Evolutionary conservation across 2,888 invertebrate species (phyloP).

Genomic region (Marronus borbonicus): DNA sequence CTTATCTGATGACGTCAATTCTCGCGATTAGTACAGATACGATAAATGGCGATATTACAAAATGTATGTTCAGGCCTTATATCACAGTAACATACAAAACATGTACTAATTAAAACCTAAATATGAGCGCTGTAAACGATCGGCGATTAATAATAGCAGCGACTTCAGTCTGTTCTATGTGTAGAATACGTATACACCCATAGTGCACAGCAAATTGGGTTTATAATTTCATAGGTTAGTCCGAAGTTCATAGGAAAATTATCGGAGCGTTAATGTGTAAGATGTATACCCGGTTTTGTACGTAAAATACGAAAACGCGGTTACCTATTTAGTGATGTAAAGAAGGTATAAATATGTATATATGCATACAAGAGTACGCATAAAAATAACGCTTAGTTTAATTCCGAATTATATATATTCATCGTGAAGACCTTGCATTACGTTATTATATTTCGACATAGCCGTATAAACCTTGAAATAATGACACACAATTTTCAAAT

Average conservation of each 20-base stretch:
- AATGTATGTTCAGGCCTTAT: conserved; percentile 45
- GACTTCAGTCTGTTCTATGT: conserved; percentile 9
- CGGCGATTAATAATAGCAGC: background rate
- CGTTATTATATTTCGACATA: too few species aligned
- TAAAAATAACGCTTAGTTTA: too few species aligned
- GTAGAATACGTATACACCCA: background rate
- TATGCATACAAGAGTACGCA: too few species aligned
- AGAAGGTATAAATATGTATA: too few species aligned
- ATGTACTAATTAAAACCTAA: conserved; percentile 47
- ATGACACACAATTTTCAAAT: too few species aligned
- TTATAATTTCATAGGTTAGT: conserved; percentile 18
- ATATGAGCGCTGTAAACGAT: conserved; percentile 12
- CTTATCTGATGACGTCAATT: conserved; percentile 52
- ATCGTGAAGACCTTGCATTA: too few species aligned
- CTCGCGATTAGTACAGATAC: conserved; percentile 51
- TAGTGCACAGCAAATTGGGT: background rate
- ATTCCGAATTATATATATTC: too few species aligned
- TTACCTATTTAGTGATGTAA: too few species aligned
- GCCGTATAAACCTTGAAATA: too few species aligned
- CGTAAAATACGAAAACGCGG: too few species aligned
- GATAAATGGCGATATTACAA: conserved; percentile 51
- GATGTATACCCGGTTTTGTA: too few species aligned
- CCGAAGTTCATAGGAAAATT: conserved; percentile 19
- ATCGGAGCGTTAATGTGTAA: background rate
- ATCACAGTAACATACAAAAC: conserved; percentile 44